Percentiles rank a stretch among this genome's conserved stretches.
These are phyloP conservation scores for Spodoptera exigua DNA, from an alignment of 2,888 invertebrate genomes.

Conservation along the genomic window DNA sequence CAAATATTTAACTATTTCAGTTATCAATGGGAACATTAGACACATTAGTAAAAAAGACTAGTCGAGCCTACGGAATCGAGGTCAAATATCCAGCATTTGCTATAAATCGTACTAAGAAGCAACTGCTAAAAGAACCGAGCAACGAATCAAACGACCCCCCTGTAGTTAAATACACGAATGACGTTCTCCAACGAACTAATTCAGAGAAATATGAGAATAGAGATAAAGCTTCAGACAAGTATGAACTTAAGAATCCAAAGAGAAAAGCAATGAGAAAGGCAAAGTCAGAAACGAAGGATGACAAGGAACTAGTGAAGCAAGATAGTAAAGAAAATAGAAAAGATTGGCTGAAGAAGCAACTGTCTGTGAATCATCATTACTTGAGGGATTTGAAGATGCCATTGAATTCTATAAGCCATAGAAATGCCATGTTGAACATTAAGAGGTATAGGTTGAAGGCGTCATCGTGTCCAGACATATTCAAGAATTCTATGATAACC, in stretches of 20 bases:
- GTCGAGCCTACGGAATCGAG: conserved; percentile 67
- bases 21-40: conserved; percentile 91
- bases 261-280: conserved; percentile 67
- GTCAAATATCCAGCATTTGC: conserved; percentile 72
- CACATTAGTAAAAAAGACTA: conserved; percentile 78
- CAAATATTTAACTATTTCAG: conserved; percentile 70
- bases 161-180: conserved; percentile 68
- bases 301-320: conserved; percentile 78
- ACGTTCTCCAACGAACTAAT: conserved; percentile 72
- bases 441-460: conserved; percentile 94
- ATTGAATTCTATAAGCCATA: conserved; percentile 95
- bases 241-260: conserved; percentile 70
- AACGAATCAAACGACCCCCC: conserved; percentile 70
- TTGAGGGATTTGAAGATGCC: conserved; percentile 92
- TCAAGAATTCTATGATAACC: conserved; percentile 96
- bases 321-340: conserved; percentile 81
- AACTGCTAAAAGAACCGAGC: conserved; percentile 45
- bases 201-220: conserved; percentile 73
- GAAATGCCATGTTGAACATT: conserved; percentile 95
- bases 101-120: conserved; percentile 54
- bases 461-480: conserved; percentile 97
- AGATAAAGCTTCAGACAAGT: conserved; percentile 66
- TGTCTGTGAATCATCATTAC: conserved; percentile 91
- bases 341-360: conserved; percentile 85
- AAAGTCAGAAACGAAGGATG: conserved; percentile 74